Base-by-base conservation (phyloP, 2,797 vertebrate species). In the Enoplosus armatus region DNA sequence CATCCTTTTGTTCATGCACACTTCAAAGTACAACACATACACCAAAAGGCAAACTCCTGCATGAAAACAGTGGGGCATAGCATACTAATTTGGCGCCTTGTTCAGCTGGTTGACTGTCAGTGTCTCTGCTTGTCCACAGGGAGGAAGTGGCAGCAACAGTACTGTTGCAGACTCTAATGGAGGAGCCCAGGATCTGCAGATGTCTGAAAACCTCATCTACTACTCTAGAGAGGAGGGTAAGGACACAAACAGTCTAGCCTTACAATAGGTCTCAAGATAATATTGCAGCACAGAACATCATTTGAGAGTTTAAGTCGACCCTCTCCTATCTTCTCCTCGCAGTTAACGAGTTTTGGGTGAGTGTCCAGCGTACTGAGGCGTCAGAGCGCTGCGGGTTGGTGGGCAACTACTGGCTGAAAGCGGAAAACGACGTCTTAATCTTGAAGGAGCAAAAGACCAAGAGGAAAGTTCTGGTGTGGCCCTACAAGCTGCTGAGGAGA, bases 141-240 rank as follows among this genome's bases (percentile, higher is more conserved):
- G 87, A 68, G 86, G 90, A 29, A 27, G 80, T 8, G 83, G 90
- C 48, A 66, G 86, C 58, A 65, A 22, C 70, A 75, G 45, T 3
- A 26, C 41, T 12, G 58, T 60, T 69, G 70, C 64, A 26, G 94
- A 94, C 79, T 64, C 66, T n/a, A 92, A 81, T 2, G 85, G 68
- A 70, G 71, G 73, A 81, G 48, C 73, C 7, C 74, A 80, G 54
- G 86, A 95, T 58, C 80, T 98, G 91, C 95, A 98, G 92, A 99
- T 99, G 98, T 95, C 98, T 0, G 96, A 97, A 87, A 99, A 99
- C 90, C 96, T 97, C 61, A 96, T 99, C 90, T 99, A 99, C 90
- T 97, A 93, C 90, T 96, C 98, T 5, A 95, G 96, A 91, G 96
- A 97, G 0, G 96, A 98, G 94, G 98, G 98, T 99, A 92, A 89